phyloP scores from a whole-genome alignment of 92 coral and sea anemone species.

The Actinernus sp. region DNA sequence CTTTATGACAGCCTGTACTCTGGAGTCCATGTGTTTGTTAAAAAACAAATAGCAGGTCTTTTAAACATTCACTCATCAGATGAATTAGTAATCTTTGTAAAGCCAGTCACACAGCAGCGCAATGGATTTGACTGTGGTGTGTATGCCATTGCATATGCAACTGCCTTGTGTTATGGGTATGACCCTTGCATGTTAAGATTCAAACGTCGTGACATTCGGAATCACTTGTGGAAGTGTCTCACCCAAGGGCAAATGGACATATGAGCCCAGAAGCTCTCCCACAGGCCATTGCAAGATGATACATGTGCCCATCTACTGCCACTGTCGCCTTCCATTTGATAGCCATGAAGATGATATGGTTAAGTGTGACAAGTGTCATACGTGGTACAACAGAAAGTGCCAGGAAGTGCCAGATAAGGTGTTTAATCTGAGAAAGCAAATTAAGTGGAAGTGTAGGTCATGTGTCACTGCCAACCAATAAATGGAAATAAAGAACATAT shows the following conservation, averaged over 20 bases:
- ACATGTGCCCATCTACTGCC: constrained; percentile 2
- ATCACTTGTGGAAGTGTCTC: not conserved
- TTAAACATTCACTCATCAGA: not conserved
- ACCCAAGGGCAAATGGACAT: not conserved
- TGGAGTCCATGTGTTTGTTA: constrained; percentile 6
- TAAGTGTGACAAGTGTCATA: not conserved
- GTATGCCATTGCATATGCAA: constrained; percentile 24
- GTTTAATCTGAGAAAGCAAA: not conserved
- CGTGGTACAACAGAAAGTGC: not conserved
- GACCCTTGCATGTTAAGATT: not conserved
- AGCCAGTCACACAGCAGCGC: constrained; percentile 14
- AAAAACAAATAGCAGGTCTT: constrained; percentile 15
- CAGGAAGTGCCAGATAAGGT: not conserved
- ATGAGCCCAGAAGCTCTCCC: not conserved
- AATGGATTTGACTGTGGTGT: constrained; percentile 31
- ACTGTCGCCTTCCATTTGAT: not conserved
- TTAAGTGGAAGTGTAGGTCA: constrained; percentile 4
- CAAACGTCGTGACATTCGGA: not conserved
- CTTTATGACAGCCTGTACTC: constrained; percentile 20
- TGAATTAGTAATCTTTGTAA: constrained; percentile 3
- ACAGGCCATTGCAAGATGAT: not conserved
- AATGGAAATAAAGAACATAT: too few relatives aligned
- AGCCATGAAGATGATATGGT: not conserved
- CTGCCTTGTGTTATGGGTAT: constrained; percentile 2
- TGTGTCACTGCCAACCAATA: too few relatives aligned